Evolutionary conservation across 2,888 invertebrate species (phyloP).

Genomic region (Hydropsyche betteni): DNA sequence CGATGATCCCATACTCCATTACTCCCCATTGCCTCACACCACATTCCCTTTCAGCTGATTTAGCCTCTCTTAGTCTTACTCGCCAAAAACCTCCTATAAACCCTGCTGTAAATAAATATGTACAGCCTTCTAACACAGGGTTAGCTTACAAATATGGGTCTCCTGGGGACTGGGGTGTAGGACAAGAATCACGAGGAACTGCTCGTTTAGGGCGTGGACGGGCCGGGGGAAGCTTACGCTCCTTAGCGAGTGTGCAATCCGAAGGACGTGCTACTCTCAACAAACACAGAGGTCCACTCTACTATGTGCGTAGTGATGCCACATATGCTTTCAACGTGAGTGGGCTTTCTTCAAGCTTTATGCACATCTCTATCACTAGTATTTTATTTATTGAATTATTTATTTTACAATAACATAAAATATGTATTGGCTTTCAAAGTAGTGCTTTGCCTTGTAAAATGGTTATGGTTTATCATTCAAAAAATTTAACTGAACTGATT

Average conservation of each 20-base stretch:
- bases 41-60: slow-evolving; percentile 54
- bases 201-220: slow-evolving; percentile 54
- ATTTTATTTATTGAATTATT: neutral
- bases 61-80: slow-evolving; percentile 55
- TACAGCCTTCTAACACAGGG: slow-evolving; percentile 53
- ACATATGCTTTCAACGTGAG: slow-evolving; percentile 52
- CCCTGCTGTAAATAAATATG: slow-evolving; percentile 53
- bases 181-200: slow-evolving; percentile 53
- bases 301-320: slow-evolving; percentile 51
- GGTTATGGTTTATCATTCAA: slow-evolving; percentile 14
- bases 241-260: slow-evolving; percentile 60
- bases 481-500: too few relatives aligned
- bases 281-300: slow-evolving; percentile 52
- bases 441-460: slow-evolving; percentile 30
- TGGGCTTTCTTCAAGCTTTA: slow-evolving; percentile 43
- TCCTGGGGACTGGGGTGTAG: slow-evolving; percentile 53
- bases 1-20: slow-evolving; percentile 51
- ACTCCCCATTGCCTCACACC: slow-evolving; percentile 49
- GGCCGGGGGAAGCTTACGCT: slow-evolving; percentile 61
- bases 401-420: neutral
- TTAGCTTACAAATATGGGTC: slow-evolving; percentile 51
- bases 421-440: slow-evolving; percentile 16
- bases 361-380: neutral
- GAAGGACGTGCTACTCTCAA: slow-evolving; percentile 64
- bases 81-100: slow-evolving; percentile 56